phyloP scores from a whole-genome alignment of 2,113 vertebrate species.

The Rhombomys opimus region DNA sequence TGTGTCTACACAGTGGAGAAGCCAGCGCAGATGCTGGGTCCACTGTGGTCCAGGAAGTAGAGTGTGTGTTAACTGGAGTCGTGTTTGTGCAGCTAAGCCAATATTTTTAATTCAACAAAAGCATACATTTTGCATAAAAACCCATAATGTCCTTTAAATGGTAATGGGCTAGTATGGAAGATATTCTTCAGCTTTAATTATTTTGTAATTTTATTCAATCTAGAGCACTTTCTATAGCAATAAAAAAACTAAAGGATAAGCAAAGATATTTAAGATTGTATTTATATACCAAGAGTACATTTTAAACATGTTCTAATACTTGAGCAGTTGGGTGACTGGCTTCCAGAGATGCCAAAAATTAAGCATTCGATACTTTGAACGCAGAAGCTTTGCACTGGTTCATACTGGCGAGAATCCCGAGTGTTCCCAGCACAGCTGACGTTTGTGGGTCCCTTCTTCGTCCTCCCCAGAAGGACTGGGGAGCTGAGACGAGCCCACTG shows the following conservation, averaged over 20 bases:
- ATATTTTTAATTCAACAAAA: constrained; percentile 51
- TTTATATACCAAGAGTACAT: constrained; percentile 80
- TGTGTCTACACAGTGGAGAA: neutral
- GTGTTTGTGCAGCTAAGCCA: neutral
- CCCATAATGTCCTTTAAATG: constrained; percentile 51
- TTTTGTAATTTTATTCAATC: constrained; percentile 66
- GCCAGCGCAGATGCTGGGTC: neutral
- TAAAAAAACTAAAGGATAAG: constrained; percentile 61
- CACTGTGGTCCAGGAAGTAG: constrained; percentile 5
- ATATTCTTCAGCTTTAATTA: constrained; percentile 67
- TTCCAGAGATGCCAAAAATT: constrained; percentile 73
- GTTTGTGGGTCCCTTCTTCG: constrained; percentile 55
- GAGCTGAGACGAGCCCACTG: constrained; percentile 15
- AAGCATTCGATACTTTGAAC: constrained; percentile 57
- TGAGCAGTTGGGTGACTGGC: constrained; percentile 75
- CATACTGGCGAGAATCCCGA: constrained; percentile 26
- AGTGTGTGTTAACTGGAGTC: constrained; percentile 61
- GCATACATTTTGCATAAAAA: constrained; percentile 41
- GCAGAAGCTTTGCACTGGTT: constrained; percentile 73
- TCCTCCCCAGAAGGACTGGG: constrained; percentile 25
- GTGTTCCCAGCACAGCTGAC: constrained; percentile 57
- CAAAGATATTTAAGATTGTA: constrained; percentile 70
- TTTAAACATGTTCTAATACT: constrained; percentile 81
- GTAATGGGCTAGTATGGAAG: constrained; percentile 65
- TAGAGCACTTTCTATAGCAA: constrained; percentile 64